Percentiles rank a stretch among this genome's conserved stretches.
These are phyloP conservation scores for Pollenia amentaria DNA, from an alignment of 2,888 invertebrate genomes.

Conservation along the genomic window DNA sequence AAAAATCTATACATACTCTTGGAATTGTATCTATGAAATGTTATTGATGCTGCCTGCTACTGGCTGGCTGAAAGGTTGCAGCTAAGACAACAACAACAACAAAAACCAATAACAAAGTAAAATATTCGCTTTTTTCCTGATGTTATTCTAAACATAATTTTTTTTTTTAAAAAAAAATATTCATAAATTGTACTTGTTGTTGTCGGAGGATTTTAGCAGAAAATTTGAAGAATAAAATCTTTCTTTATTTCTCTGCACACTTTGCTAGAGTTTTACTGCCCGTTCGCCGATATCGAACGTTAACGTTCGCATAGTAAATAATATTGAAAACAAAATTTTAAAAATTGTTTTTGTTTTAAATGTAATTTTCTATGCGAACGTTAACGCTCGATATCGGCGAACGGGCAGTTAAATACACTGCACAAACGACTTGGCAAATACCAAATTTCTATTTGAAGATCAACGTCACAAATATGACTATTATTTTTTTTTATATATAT, in stretches of 20 bases:
- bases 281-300: too few species aligned
- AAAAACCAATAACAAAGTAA: conserved; percentile 46
- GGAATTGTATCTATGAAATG: conserved; percentile 54
- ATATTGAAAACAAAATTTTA: too few species aligned
- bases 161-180: conserved; percentile 55
- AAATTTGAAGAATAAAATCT: conserved; percentile 15
- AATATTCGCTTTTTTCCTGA: conserved; percentile 46
- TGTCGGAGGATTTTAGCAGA: neutral
- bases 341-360: too few species aligned
- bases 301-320: too few species aligned
- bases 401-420: too few species aligned
- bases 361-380: too few species aligned
- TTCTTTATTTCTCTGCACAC: neutral
- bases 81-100: conserved; percentile 22
- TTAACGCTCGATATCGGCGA: too few species aligned
- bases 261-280: too few species aligned
- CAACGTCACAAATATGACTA: too few species aligned
- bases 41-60: conserved; percentile 61
- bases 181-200: conserved; percentile 46
- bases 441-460: too few species aligned
- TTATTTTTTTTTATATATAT: too few species aligned
- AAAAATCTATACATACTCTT: conserved; percentile 49
- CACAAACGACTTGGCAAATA: too few species aligned
- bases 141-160: conserved; percentile 59
- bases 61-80: conserved; percentile 37